phyloP scores from a whole-genome alignment of 2,888 invertebrate genomes.

The Caenorhabditis panamensis region DNA sequence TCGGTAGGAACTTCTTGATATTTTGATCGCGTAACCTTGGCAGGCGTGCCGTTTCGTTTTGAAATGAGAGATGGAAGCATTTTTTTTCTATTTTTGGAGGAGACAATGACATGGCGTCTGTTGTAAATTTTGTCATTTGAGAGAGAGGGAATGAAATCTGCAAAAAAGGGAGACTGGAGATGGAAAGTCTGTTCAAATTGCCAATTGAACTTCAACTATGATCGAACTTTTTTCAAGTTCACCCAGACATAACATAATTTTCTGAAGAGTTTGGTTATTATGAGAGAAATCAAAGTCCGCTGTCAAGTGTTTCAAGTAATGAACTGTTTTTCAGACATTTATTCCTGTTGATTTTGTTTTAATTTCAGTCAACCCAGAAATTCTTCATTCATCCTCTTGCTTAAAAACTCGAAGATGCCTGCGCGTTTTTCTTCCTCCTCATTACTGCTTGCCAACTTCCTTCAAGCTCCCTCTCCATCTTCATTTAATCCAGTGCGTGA shows the following conservation, averaged over 20 bases:
- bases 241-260: not conserved
- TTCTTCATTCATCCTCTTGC: no score
- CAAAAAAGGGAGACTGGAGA: not conserved
- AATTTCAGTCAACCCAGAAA: no score
- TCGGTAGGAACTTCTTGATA: conserved; percentile 24
- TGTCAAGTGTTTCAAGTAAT: no score
- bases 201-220: not conserved
- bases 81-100: not conserved
- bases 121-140: not conserved
- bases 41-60: not conserved
- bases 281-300: not conserved
- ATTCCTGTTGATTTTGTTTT: no score
- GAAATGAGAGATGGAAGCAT: not conserved
- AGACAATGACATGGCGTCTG: not conserved
- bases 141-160: not conserved
- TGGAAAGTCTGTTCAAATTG: not conserved
- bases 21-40: conserved; percentile 44
- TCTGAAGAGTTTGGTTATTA: not conserved
- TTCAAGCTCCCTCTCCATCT: conserved; percentile 24
- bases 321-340: no score
- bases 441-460: conserved; percentile 3
- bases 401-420: no score
- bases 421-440: no score
- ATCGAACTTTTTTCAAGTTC: not conserved
- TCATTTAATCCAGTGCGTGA: conserved; percentile 30